phyloP scores from a whole-genome alignment of 2,888 invertebrate genomes.

The Cheilosia vernalis region DNA sequence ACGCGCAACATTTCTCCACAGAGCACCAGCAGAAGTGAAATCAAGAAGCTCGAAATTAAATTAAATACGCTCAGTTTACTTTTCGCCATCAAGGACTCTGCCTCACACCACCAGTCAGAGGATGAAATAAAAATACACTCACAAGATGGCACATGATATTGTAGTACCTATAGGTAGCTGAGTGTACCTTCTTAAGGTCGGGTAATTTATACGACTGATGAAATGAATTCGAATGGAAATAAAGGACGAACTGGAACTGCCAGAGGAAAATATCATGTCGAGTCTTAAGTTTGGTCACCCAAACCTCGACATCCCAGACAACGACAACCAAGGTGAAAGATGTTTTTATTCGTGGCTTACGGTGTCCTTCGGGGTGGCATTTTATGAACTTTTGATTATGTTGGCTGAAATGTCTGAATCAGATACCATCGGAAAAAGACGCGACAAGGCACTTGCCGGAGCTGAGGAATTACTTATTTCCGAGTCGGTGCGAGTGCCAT shows the following conservation, averaged over 20 bases:
- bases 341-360: slow-evolving; percentile 63
- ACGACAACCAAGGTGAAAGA: slow-evolving; percentile 69
- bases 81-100: slow-evolving; percentile 71
- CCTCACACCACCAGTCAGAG: slow-evolving; percentile 36
- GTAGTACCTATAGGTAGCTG: slow-evolving; percentile 1
- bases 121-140: slow-evolving; percentile 57
- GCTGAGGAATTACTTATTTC: slow-evolving; percentile 67
- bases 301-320: slow-evolving; percentile 48
- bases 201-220: slow-evolving; percentile 64
- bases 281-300: slow-evolving; percentile 69
- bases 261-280: slow-evolving; percentile 56
- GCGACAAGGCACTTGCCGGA: slow-evolving; percentile 66
- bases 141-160: slow-evolving; percentile 38
- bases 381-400: slow-evolving; percentile 75
- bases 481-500: slow-evolving; percentile 45
- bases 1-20: slow-evolving; percentile 67
- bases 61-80: slow-evolving; percentile 81
- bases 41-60: slow-evolving; percentile 81
- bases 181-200: slow-evolving; percentile 39
- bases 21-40: slow-evolving; percentile 73
- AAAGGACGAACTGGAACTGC: slow-evolving; percentile 39
- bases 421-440: slow-evolving; percentile 60
- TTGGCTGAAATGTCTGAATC: slow-evolving; percentile 67
- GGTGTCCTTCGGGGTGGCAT: slow-evolving; percentile 43
- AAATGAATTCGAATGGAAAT: slow-evolving; percentile 73